Percentiles rank a stretch among this genome's conserved stretches.
Evolutionary conservation across 2,797 vertebrate species (phyloP).

Genomic region (Gambelia wislizenii): DNA sequence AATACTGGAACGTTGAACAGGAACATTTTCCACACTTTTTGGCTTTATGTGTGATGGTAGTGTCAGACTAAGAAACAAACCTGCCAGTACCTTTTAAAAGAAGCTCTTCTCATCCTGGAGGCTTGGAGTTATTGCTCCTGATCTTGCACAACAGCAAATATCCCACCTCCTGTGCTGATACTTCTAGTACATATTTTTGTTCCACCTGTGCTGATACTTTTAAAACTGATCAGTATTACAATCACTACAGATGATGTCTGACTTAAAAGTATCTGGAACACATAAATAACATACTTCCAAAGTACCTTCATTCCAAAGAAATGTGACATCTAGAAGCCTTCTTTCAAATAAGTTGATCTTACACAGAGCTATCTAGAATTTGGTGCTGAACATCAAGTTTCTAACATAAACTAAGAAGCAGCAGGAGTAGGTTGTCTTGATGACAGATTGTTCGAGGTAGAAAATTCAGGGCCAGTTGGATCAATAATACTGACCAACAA

Average conservation of each 20-base stretch:
- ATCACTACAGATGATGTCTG: background rate
- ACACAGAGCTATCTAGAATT: background rate
- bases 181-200: background rate
- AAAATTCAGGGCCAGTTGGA: background rate
- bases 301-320: background rate
- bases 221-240: background rate
- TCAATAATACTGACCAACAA: constrained; percentile 9
- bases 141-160: background rate
- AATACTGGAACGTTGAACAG: background rate
- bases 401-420: background rate
- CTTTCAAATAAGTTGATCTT: background rate
- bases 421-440: background rate
- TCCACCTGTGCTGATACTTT: background rate
- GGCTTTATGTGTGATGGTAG: background rate
- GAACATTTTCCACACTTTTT: background rate
- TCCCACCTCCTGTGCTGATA: background rate
- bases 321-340: background rate
- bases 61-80: background rate
- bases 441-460: background rate
- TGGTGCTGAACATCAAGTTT: background rate
- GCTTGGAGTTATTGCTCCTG: background rate
- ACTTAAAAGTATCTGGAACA: background rate
- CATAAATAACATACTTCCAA: background rate
- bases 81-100: background rate
- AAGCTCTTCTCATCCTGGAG: background rate